phyloP scores from a whole-genome alignment of 2,797 vertebrate genomes.

The Alca torda region DNA sequence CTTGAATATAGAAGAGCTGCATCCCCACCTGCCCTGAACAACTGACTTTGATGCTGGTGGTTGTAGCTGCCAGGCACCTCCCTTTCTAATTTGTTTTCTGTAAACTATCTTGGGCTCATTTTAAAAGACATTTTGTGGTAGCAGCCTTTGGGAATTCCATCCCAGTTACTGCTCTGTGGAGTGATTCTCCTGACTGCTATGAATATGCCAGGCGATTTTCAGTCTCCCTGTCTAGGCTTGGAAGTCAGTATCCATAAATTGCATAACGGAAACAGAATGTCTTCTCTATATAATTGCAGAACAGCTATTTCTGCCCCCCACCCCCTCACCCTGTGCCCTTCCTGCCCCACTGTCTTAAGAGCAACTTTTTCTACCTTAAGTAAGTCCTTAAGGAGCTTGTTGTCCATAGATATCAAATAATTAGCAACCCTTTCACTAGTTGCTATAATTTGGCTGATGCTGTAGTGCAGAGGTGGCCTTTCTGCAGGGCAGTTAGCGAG shows the following conservation, averaged over 20 bases:
- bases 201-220: neutral
- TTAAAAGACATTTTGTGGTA: neutral
- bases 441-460: fast-evolving
- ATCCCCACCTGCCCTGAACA: neutral
- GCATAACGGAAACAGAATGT: neutral
- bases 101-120: neutral
- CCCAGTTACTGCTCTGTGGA: neutral
- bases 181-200: neutral
- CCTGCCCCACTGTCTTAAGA: neutral
- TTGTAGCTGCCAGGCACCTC: neutral
- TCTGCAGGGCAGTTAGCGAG: too few species aligned
- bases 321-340: fast-evolving
- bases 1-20: neutral
- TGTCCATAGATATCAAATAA: neutral
- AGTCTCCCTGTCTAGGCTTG: neutral
- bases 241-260: neutral
- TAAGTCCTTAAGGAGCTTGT: neutral
- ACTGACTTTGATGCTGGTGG: neutral
- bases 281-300: neutral
- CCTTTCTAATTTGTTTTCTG: neutral
- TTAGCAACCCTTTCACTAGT: neutral
- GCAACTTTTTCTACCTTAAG: neutral
- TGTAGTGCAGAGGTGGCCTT: neutral
- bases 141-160: neutral
- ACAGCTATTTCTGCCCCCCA: neutral